Percentiles rank a stretch among this genome's conserved stretches.
Conservation (phyloP, 92 coral and sea anemone genomes). For the Epizoanthus rinbou region DNA sequence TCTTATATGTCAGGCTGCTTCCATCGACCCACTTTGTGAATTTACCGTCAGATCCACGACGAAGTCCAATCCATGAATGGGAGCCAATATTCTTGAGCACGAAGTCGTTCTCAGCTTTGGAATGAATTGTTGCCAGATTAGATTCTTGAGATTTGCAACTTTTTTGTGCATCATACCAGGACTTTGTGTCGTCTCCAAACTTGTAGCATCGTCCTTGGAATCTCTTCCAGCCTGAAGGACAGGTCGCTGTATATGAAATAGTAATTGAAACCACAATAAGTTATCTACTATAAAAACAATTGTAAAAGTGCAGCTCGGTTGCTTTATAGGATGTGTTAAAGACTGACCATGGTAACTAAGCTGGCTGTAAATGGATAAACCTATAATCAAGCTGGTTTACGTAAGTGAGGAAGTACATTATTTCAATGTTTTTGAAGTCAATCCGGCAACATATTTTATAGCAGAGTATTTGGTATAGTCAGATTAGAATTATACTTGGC, state of each 20-base stretch:
- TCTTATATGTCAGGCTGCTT: not conserved
- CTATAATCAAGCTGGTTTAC: too few species aligned
- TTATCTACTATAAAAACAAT: conserved; percentile 4
- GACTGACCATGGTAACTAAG: not conserved
- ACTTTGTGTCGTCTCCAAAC: not conserved
- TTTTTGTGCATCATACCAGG: not conserved
- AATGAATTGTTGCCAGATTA: conserved; percentile 2
- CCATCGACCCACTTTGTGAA: conserved; percentile 12
- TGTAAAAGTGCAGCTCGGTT: not conserved
- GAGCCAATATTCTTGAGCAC: not conserved
- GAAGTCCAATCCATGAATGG: conserved; percentile 1
- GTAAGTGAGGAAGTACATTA: not conserved
- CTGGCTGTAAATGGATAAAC: not conserved
- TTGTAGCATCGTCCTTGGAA: conserved; percentile 16
- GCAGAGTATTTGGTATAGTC: too few species aligned
- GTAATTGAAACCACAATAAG: conserved; percentile 9
- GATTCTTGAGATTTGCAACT: not conserved
- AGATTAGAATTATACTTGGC: too few species aligned
- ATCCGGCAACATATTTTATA: not conserved
- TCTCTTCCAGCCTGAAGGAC: conserved; percentile 9
- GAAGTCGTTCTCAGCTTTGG: conserved; percentile 15
- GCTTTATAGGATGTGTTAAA: not conserved
- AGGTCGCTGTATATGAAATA: not conserved
- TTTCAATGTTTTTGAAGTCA: not conserved
- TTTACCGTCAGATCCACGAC: not conserved